Percentiles rank a stretch among this genome's conserved stretches.
Conservation (phyloP, 2,113 vertebrate species). For the Notiomystis cincta region DNA sequence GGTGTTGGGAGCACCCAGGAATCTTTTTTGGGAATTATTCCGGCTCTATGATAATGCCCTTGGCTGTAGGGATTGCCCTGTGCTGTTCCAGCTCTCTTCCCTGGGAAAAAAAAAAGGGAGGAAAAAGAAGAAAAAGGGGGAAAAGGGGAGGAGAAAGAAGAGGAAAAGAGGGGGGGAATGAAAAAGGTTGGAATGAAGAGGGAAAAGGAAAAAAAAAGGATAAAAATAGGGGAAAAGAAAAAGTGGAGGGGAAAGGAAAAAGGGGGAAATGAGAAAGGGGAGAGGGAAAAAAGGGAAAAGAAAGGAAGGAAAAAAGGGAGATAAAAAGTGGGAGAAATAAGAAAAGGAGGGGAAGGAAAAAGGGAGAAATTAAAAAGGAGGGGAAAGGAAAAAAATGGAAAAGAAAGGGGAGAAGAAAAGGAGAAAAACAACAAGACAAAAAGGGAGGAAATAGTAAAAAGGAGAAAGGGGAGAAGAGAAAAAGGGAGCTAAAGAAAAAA, state of each 20-base stretch:
- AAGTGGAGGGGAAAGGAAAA: too few species aligned
- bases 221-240: too few species aligned
- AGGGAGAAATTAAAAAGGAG: background rate
- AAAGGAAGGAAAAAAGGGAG: fast-evolving
- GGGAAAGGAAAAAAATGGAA: background rate
- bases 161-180: too few species aligned
- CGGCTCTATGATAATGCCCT: background rate
- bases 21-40: background rate
- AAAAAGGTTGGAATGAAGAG: fast-evolving
- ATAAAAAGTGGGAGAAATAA: background rate
- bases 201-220: fast-evolving
- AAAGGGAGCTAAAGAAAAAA: background rate
- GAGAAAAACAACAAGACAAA: background rate
- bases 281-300: too few species aligned
- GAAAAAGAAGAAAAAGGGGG: background rate
- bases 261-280: fast-evolving
- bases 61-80: background rate
- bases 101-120: background rate
- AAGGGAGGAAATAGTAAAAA: background rate
- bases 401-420: background rate
- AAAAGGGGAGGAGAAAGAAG: fast-evolving
- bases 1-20: fast-evolving
- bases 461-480: fast-evolving
- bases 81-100: background rate
- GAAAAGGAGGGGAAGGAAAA: background rate